A percentile compares a stretch with the other conserved stretches of the same genome.
phyloP scores from a whole-genome alignment of 2,888 invertebrate genomes.

The Tetragonisca angustula region DNA sequence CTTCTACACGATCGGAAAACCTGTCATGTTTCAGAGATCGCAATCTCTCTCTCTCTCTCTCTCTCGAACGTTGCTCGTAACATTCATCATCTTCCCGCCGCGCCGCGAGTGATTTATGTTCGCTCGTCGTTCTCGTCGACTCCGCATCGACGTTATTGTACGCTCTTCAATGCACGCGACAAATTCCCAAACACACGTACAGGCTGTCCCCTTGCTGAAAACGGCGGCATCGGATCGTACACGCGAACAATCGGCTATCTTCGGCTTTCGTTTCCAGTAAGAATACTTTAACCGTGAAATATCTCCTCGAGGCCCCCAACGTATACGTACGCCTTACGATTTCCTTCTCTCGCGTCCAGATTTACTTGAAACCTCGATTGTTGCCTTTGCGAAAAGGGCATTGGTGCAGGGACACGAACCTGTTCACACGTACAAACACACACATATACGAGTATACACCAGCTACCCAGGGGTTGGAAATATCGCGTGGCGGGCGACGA shows the following conservation, averaged over 20 bases:
- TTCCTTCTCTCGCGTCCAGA: not conserved
- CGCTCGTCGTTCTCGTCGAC: not conserved
- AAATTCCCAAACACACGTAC: not conserved
- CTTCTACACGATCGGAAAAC: not conserved
- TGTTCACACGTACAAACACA: not conserved
- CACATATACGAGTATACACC: not conserved
- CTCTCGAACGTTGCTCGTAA: not conserved
- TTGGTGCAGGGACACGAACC: constrained; percentile 41
- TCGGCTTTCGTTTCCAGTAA: not conserved
- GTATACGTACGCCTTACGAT: not conserved
- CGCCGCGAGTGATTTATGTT: constrained; percentile 25
- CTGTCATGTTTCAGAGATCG: constrained; percentile 16
- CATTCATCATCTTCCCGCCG: constrained; percentile 8
- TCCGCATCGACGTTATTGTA: not conserved
- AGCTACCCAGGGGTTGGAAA: not conserved
- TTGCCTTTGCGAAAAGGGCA: constrained; percentile 43
- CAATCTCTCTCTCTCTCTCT: too few species aligned
- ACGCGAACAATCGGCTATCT: not conserved
- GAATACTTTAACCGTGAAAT: not conserved
- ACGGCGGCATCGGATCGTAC: not conserved
- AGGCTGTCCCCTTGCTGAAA: not conserved
- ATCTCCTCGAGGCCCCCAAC: not conserved
- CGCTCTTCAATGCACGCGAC: not conserved
- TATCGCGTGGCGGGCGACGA: constrained; percentile 67
- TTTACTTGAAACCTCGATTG: not conserved